Conservation (phyloP, 2,888 invertebrate species). For the Pristionchus entomophagus region DNA sequence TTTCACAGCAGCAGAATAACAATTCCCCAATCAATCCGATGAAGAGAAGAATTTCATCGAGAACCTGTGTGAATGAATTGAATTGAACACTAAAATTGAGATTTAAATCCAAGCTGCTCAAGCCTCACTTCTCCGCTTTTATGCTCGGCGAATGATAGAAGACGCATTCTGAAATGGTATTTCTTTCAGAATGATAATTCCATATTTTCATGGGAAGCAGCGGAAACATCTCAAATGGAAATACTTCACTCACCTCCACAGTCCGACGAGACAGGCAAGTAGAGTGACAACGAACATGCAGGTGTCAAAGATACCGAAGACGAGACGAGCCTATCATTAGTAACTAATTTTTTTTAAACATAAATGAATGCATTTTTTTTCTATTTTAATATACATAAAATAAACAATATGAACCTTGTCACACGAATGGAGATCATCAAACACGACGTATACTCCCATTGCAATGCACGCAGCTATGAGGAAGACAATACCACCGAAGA, state of each 20-base stretch:
- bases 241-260: slow-evolving; percentile 62
- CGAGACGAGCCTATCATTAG: slow-evolving; percentile 57
- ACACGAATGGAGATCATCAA: slow-evolving; percentile 56
- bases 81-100: too few species aligned
- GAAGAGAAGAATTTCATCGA: slow-evolving; percentile 73
- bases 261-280: slow-evolving; percentile 66
- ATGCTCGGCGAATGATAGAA: slow-evolving; percentile 4
- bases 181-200: background rate
- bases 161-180: slow-evolving; percentile 27
- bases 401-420: background rate
- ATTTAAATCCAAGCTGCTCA: background rate
- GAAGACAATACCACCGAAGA: slow-evolving; percentile 73
- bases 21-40: slow-evolving; percentile 73
- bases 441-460: slow-evolving; percentile 72
- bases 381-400: background rate
- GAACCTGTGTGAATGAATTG: slow-evolving; percentile 53
- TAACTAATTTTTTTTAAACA: background rate
- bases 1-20: slow-evolving; percentile 61
- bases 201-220: too few species aligned
- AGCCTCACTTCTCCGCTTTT: slow-evolving; percentile 11
- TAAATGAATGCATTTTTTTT: background rate
- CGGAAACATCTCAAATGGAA: background rate
- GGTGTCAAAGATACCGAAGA: slow-evolving; percentile 71
- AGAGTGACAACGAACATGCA: slow-evolving; percentile 69
- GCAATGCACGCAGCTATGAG: slow-evolving; percentile 71